A percentile compares a stretch with the other conserved stretches of the same genome.
Conservation (phyloP, 2,888 invertebrate species). For the Apodemia mormo region DNA sequence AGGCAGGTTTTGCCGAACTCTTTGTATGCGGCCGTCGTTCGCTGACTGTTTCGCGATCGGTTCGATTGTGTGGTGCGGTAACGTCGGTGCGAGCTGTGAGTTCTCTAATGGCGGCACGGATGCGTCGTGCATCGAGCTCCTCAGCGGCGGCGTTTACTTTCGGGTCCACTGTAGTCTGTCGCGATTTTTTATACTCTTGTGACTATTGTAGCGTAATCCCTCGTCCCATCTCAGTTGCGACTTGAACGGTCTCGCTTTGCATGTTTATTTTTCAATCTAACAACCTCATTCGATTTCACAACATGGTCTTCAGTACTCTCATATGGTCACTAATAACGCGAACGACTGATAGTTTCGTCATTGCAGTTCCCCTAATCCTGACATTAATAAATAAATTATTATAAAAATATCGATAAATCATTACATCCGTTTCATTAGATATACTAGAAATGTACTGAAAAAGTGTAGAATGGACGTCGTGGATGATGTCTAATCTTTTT, state of each 20-base stretch:
- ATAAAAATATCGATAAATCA: constrained; percentile 1
- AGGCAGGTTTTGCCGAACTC: constrained; percentile 68
- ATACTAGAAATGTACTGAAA: constrained; percentile 8
- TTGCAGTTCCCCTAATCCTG: constrained; percentile 1
- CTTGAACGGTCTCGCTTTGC: constrained; percentile 53
- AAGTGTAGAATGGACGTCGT: constrained; percentile 11
- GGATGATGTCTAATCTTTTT: constrained; percentile 24
- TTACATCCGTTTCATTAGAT: constrained; percentile 12
- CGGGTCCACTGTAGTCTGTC: constrained; percentile 77
- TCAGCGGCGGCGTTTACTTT: constrained; percentile 53
- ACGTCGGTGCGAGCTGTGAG: constrained; percentile 23
- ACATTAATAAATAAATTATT: neutral
- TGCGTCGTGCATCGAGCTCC: constrained; percentile 48
- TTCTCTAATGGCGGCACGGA: constrained; percentile 32
- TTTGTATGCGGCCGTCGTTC: constrained; percentile 51
- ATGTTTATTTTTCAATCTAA: constrained; percentile 45
- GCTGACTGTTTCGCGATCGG: constrained; percentile 34
- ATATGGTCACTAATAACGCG: constrained; percentile 27
- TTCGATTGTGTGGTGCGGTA: constrained; percentile 11
- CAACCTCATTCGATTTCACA: constrained; percentile 31
- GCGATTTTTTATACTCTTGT: constrained; percentile 76
- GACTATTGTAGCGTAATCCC: constrained; percentile 63
- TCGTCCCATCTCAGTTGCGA: constrained; percentile 55
- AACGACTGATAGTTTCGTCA: neutral
- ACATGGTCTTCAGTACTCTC: constrained; percentile 15